Percentiles rank a stretch among this genome's conserved stretches.
These are phyloP conservation scores for Acanthisitta chloris DNA, from an alignment of 2,113 vertebrate species.

Conservation along the genomic window DNA sequence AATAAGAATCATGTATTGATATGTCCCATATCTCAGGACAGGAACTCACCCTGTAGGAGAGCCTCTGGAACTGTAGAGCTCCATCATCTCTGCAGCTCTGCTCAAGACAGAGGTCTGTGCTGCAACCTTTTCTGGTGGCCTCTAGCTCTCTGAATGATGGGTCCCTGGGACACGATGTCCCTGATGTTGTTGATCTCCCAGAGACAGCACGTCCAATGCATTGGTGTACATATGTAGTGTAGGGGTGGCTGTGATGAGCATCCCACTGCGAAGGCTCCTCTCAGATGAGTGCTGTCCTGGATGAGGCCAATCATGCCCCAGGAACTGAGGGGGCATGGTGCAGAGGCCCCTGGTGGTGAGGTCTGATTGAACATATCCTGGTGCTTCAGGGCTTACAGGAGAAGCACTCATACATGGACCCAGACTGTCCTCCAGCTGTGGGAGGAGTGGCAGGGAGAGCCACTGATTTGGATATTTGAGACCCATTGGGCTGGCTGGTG, in stretches of 20 bases:
- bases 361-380: neutral
- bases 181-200: rapidly evolving
- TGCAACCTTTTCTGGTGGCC: neutral
- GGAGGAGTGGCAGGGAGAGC: neutral
- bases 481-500: neutral
- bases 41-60: neutral
- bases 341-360: neutral
- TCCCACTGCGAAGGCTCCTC: rapidly evolving
- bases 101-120: rapidly evolving
- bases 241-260: neutral
- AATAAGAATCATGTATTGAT: neutral
- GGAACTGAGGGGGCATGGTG: neutral
- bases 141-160: neutral
- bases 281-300: neutral
- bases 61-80: neutral
- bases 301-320: neutral
- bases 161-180: neutral
- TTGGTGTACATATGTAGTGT: neutral
- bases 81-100: neutral
- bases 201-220: no score
- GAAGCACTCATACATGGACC: neutral
- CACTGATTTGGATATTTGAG: neutral
- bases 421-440: neutral
- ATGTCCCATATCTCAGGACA: neutral
- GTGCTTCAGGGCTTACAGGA: neutral